Conservation (phyloP, 2,888 invertebrate species). For the Hoplodrina blanda region DNA sequence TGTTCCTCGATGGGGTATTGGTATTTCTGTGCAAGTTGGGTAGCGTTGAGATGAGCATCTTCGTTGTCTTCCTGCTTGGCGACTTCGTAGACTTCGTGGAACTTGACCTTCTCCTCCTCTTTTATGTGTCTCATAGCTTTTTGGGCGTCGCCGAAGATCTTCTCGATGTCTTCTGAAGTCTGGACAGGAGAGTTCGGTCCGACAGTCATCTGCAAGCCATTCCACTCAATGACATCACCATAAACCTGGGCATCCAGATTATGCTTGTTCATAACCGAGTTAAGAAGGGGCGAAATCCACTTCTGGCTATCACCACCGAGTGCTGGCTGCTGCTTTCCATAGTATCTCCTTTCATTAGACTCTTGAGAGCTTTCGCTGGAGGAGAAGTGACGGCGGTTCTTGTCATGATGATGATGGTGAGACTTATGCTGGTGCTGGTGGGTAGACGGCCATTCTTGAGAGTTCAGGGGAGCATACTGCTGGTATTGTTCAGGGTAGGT, state of each 20-base stretch:
- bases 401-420: constrained; percentile 40
- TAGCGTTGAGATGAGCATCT: constrained; percentile 71
- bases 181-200: constrained; percentile 67
- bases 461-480: constrained; percentile 14
- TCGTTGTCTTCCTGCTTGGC: constrained; percentile 68
- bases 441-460: constrained; percentile 30
- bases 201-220: constrained; percentile 67
- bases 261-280: constrained; percentile 63
- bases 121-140: constrained; percentile 76
- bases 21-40: constrained; percentile 78
- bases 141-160: constrained; percentile 79
- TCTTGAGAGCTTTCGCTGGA: constrained; percentile 65
- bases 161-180: constrained; percentile 74
- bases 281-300: constrained; percentile 65
- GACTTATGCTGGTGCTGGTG: constrained; percentile 11
- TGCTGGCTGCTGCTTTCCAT: constrained; percentile 13
- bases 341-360: constrained; percentile 40
- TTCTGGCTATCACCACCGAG: constrained; percentile 44
- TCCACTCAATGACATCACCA: constrained; percentile 74
- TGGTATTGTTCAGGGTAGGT: constrained; percentile 27
- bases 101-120: constrained; percentile 74
- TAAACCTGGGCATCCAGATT: constrained; percentile 40
- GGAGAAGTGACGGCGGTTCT: constrained; percentile 31
- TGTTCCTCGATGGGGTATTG: constrained; percentile 82
- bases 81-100: constrained; percentile 72